Evolutionary conservation across 1,140 invertebrate genomes (phyloP).

Genomic region (Lordiphosa stackelbergi): DNA sequence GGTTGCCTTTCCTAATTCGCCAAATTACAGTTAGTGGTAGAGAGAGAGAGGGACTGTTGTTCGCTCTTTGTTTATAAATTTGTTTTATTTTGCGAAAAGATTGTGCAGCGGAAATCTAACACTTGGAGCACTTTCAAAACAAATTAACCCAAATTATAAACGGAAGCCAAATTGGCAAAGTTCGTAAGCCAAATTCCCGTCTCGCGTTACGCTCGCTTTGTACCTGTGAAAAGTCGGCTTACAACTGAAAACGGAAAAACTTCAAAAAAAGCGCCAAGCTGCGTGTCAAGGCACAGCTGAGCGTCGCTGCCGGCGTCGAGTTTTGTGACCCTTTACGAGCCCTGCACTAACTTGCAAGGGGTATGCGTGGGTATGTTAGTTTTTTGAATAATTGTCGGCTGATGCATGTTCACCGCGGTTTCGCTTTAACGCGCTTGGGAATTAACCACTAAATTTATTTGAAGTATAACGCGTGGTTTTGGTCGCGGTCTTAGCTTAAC

Average conservation of each 20-base stretch:
- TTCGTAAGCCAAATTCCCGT: conserved; percentile 11
- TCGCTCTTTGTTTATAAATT: conserved; percentile 21
- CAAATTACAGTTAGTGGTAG: conserved; percentile 26
- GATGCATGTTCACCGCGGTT: not conserved
- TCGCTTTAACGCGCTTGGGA: too few species aligned
- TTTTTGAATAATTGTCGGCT: not conserved
- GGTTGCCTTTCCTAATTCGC: conserved; percentile 26
- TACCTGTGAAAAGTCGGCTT: conserved; percentile 63
- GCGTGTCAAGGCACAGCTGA: conserved; percentile 12
- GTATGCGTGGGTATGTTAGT: not conserved
- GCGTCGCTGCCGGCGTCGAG: conserved; percentile 21
- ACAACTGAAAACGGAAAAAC: conserved; percentile 54
- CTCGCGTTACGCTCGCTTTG: conserved; percentile 21
- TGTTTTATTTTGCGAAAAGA: conserved; percentile 34
- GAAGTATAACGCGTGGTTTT: too few species aligned
- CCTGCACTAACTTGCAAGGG: not conserved
- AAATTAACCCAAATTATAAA: conserved; percentile 67
- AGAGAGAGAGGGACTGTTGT: conserved; percentile 10
- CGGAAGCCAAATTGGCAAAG: conserved; percentile 46
- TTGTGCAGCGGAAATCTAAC: conserved; percentile 49
- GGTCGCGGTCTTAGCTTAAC: too few species aligned
- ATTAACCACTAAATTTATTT: too few species aligned
- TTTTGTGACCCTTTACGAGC: conserved; percentile 10
- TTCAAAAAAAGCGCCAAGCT: conserved; percentile 40
- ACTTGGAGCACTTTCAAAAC: conserved; percentile 55